These are phyloP conservation scores for Saimiri boliviensis DNA, from an alignment of 2,113 vertebrate species.

Conservation along the genomic window DNA sequence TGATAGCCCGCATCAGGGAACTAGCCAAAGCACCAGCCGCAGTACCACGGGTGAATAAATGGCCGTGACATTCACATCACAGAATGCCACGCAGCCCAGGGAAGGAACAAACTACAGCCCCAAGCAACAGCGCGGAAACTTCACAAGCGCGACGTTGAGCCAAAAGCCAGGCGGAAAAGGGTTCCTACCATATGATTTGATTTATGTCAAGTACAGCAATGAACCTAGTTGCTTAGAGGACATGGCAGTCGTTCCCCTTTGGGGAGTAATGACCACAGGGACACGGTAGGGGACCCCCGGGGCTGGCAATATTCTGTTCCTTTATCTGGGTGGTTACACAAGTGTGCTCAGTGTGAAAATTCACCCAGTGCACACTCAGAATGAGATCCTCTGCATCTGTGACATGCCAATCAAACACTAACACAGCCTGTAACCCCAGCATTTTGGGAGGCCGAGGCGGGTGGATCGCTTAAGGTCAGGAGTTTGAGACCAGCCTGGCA, in stretches of 20 bases:
- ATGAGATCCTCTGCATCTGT: fast-evolving
- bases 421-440: neutral
- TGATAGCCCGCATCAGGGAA: fast-evolving
- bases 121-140: fast-evolving
- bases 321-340: neutral
- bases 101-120: fast-evolving
- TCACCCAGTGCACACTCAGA: fast-evolving
- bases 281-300: fast-evolving
- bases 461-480: too few relatives aligned
- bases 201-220: fast-evolving
- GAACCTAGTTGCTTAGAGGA: neutral
- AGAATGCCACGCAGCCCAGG: neutral
- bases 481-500: too few relatives aligned
- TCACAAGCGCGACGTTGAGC: fast-evolving
- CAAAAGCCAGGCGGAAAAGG: neutral
- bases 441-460: too few relatives aligned
- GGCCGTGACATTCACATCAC: fast-evolving
- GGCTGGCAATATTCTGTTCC: fast-evolving
- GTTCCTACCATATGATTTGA: fast-evolving
- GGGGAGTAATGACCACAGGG: fast-evolving
- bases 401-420: neutral
- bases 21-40: fast-evolving
- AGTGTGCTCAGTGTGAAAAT: neutral
- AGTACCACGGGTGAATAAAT: fast-evolving
- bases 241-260: fast-evolving